Base-by-base conservation (phyloP, 1,140 invertebrate species). In the Drosophila insularis region DNA sequence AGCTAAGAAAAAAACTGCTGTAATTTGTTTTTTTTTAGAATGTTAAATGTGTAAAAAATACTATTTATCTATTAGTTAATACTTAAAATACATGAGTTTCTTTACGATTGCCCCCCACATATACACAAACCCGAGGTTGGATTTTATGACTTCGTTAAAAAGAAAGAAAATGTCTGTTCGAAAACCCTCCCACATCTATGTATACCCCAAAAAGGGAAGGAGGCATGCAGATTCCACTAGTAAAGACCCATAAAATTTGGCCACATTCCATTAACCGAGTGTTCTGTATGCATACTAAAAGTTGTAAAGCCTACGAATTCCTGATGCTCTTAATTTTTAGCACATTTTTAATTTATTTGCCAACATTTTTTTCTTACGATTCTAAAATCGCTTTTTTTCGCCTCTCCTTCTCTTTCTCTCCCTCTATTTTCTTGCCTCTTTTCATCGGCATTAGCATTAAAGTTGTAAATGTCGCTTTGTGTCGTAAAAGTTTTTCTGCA, bases 391-490 rank as follows among this genome's bases (percentile, higher is more conserved):
- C 8, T 50, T 50, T 11, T 50, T 8, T 46, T 19, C 8, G 6
- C 7, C 1, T n/a, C 39, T n/a, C 13, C 4, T 13, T 40, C 43
- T 14, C 43, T 46, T 6, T 46, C 43, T 6, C 43, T 21, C 19
- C 19, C 43, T 6, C 43, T 21, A 8, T 50, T 78, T 78, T 67
- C 32, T 65, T 71, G 27, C 37, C 78, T 80, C 67, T 37, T 68
- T 72, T 32, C 54, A 50, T 50, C 17, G 43, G 43, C 17, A 21
- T 70, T 80, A 79, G 79, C 86, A 90, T 90, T 87, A 90, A 90
- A 90, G 87, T 90, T 87, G 87, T 90, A 90, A 90, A 90, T 90
- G 87, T 90, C 87, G 89, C 81, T 71, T 73, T 69, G 79, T 68
- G 74, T 82, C 86, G 80, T 90, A 87, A 90, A 90, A 64, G 70